Evolutionary conservation across 2,888 invertebrate species (phyloP).

Genomic region (Campoletis raptor): DNA sequence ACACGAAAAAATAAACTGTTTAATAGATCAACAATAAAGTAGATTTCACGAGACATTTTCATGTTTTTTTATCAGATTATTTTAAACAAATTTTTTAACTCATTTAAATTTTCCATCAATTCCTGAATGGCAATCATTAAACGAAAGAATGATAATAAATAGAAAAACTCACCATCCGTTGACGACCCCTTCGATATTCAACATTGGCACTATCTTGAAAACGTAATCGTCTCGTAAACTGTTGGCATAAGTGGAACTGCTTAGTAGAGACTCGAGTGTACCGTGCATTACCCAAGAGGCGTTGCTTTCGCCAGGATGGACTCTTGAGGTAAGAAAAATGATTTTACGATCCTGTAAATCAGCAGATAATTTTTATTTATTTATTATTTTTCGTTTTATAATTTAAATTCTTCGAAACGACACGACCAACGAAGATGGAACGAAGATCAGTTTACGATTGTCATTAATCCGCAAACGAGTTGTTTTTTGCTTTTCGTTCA

Average conservation of each 20-base stretch:
- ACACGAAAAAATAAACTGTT: constrained; percentile 75
- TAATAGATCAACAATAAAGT: constrained; percentile 80
- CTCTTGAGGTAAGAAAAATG: constrained; percentile 91
- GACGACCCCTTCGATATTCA: constrained; percentile 95
- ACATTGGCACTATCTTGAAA: constrained; percentile 95
- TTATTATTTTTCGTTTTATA: neutral
- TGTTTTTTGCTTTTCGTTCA: neutral
- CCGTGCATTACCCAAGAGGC: constrained; percentile 96
- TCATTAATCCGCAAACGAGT: neutral
- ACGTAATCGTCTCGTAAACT: constrained; percentile 90
- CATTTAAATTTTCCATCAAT: neutral
- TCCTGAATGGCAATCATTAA: neutral
- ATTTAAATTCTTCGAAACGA: neutral
- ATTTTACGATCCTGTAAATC: constrained; percentile 87
- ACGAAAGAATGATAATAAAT: neutral
- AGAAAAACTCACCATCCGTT: constrained; percentile 91
- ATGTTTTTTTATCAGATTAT: neutral
- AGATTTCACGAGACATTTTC: constrained; percentile 45
- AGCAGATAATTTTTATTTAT: neutral
- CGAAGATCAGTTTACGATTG: too few species aligned
- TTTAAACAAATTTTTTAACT: neutral
- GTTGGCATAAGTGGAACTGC: constrained; percentile 86
- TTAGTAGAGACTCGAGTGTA: constrained; percentile 89
- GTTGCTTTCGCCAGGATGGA: constrained; percentile 96
- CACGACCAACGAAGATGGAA: neutral